Conservation (phyloP, 2,888 invertebrate genomes). For the Phlogophora meticulosa region DNA sequence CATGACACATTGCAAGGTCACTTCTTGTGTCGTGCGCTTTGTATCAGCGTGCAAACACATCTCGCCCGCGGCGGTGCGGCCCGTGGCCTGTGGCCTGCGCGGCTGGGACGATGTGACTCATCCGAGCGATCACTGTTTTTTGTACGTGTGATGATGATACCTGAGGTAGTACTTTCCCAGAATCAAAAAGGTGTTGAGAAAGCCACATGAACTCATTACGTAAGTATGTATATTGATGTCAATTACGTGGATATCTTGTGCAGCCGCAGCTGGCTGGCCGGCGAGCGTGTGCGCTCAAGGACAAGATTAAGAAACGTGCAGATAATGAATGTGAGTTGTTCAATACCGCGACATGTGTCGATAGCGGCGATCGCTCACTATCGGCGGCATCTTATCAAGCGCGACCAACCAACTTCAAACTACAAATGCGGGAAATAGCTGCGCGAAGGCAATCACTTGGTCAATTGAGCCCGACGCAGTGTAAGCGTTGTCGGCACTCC, state of each 20-base stretch:
- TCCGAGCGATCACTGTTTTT: background rate
- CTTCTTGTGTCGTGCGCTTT: constrained; percentile 41
- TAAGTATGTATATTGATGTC: constrained; percentile 29
- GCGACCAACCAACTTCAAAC: constrained; percentile 7
- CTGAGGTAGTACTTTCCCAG: constrained; percentile 3
- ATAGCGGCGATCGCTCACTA: constrained; percentile 26
- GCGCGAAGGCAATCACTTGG: background rate
- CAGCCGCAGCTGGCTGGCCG: background rate
- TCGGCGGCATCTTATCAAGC: constrained; percentile 33
- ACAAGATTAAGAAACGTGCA: constrained; percentile 56
- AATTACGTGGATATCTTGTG: constrained; percentile 38
- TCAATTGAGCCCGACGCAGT: constrained; percentile 4
- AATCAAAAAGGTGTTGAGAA: constrained; percentile 9
- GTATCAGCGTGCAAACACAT: constrained; percentile 27
- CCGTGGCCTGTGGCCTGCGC: too few relatives aligned
- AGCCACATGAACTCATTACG: constrained; percentile 4
- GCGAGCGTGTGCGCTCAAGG: constrained; percentile 37
- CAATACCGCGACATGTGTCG: constrained; percentile 34
- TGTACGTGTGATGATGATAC: constrained; percentile 2
- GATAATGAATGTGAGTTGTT: constrained; percentile 49
- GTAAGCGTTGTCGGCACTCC: background rate
- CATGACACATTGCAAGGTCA: constrained; percentile 50
- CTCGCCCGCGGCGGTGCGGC: constrained; percentile 7
- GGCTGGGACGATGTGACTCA: constrained; percentile 21
- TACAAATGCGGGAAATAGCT: background rate